These are phyloP conservation scores for Phocoena phocoena DNA, from an alignment of 2,113 vertebrate species.

Conservation along the genomic window DNA sequence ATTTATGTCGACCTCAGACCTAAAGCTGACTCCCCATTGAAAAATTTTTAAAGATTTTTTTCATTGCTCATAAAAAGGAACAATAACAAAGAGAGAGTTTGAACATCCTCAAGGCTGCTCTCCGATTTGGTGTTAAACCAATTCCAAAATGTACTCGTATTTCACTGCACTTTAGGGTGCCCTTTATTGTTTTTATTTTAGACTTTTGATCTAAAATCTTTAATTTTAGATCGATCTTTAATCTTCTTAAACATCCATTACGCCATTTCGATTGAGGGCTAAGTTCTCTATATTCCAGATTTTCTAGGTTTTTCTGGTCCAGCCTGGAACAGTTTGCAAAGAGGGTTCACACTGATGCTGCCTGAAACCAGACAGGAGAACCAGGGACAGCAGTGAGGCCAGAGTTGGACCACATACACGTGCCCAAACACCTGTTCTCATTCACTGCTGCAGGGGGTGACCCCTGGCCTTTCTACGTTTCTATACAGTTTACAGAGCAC, in stretches of 20 bases:
- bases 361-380: neutral
- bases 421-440: fast-evolving
- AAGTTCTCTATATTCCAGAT: neutral
- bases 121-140: neutral
- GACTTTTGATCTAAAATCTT: no score
- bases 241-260: neutral
- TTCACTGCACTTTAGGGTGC: neutral
- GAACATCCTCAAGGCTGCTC: neutral
- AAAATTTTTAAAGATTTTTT: neutral
- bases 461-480: neutral
- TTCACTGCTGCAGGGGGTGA: neutral
- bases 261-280: neutral
- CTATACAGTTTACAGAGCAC: neutral
- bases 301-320: neutral
- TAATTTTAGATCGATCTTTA: neutral
- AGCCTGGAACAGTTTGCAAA: neutral
- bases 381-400: no score
- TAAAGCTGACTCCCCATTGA: neutral
- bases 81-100: neutral
- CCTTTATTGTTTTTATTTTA: neutral
- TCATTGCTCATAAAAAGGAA: neutral
- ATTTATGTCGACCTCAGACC: neutral
- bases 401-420: fast-evolving
- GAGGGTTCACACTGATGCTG: neutral
- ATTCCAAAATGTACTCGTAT: neutral